Evolutionary conservation across 2,797 vertebrate genomes (phyloP), one percentile per base, ranked within the genome.

Genomic region (Chaenodraco wilsoni): DNA sequence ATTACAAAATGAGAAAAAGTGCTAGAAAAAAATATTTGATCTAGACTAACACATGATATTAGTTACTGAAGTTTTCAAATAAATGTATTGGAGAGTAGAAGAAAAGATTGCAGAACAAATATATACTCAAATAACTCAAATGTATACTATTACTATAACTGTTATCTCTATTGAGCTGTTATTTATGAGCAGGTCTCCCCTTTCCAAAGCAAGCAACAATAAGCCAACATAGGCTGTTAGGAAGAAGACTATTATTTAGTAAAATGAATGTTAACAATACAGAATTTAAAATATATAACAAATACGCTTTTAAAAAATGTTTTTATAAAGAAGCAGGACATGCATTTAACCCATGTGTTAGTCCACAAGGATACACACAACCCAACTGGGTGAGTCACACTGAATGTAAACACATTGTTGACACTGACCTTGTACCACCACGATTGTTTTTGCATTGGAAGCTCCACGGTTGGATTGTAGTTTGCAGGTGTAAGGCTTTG

Each of bases 401-500:
- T 60, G 17, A 52, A 45, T 52, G 9, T 23, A 23, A 57, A 48
- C 14, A 23, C n/a, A 49, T 55, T 1, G 3, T 66, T 17, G 43
- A 70, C 48, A 80, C 89, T 91, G 58, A 94, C 92, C 92, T 91
- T 87, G 63, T 12, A 93, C 40, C 16, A 84, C 48, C 70, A 94
- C 50, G 0, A 0, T 44, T 9, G 88, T 88, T 0, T 44, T 11
- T 0, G 0, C 0, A 7, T 56, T 0, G 0, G 0, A 0, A 0
- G 43, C 15, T 21, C 90, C 92, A 2, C 7, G n/a, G 78, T 84
- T 87, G 56, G 92, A 92, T n/a, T 4, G 71, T 2, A 93, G 54
- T 59, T 90, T 91, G 73, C 93, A 94, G 9, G 4, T 61, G 82
- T 88, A 92, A 10, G 0, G 12, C 1, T 8, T 23, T 1, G 51